Base-by-base conservation (phyloP, 2,797 vertebrate species). In the Danio tinwini region DNA sequence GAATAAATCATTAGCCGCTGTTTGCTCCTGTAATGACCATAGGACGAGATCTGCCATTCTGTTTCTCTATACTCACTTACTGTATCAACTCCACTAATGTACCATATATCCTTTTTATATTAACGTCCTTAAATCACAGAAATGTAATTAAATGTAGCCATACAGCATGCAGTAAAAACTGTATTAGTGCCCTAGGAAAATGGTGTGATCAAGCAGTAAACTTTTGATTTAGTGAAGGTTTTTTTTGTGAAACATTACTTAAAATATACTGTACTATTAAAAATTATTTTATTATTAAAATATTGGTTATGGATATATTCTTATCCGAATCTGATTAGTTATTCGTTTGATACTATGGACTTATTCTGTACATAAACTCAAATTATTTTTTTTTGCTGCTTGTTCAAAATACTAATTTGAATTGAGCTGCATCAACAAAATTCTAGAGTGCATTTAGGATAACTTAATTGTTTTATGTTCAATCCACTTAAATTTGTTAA, bases 1-100 rank as follows among this genome's bases (percentile, higher is more conserved):
- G 81, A 91, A 91, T 82, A 65, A 82, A 89, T 88, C 89, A 93
- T 94, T 91, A 90, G 80, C 88, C 90, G 29, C 44, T 67, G 81
- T 87, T 86, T 87, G 87, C 83, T 82, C 85, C 73, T 82, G 81
- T 88, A 93, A 92, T 89, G 91, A 88, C 89, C 92, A 50, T 84
- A 81, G 80, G 50, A 87, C 17, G 0, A 50, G 29, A 49, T 63
- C 59, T 53, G 59, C 59, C 14, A 61, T 71, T 78, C 45, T 50
- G 42, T 74, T 70, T 70, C n/a, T 70, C 29, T 52, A 17, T 37
- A 71, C 6, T n/a, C 69, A 86, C 63, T 47, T 73, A 17, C 68
- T 29, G 7, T 62, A 71, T 71, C 67, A 63, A 14, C 29, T 42
- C 45, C 17, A 29, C 37, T 55, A 52, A 64, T 63, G 67, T 21